Conservation (phyloP, 2,888 invertebrate species). For the Drosophila aldrichi region DNA sequence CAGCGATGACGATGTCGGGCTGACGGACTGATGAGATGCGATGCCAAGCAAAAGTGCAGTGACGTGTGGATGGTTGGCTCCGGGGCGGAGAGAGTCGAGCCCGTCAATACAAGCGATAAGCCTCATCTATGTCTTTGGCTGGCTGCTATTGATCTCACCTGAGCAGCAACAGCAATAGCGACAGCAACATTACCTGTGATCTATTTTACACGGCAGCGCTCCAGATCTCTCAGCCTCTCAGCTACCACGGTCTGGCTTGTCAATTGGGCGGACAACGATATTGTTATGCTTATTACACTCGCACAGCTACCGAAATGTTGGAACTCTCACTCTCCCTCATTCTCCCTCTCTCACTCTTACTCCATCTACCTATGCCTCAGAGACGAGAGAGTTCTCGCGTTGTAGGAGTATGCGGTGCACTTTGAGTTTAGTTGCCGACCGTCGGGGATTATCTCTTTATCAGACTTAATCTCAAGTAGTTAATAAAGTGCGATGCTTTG, state of each 20-base stretch:
- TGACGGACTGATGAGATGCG: constrained; percentile 43
- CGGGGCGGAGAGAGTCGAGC: constrained; percentile 16
- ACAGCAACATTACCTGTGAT: constrained; percentile 68
- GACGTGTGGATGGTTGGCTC: constrained; percentile 66
- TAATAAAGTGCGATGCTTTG: constrained; percentile 84
- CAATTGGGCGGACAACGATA: constrained; percentile 83
- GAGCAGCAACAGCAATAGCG: constrained; percentile 30
- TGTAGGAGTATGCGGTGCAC: constrained; percentile 67
- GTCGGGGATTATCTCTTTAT: constrained; percentile 83
- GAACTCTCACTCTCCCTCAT: constrained; percentile 5
- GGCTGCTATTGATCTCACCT: constrained; percentile 83
- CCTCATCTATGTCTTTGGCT: constrained; percentile 55
- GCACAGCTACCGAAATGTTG: constrained; percentile 76
- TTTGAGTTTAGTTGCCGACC: constrained; percentile 72
- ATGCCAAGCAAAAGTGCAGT: constrained; percentile 70
- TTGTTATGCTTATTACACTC: constrained; percentile 84
- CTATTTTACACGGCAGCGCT: constrained; percentile 76
- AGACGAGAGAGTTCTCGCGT: not conserved
- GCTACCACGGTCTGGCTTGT: constrained; percentile 53
- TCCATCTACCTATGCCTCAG: not conserved
- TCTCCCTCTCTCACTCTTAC: not conserved
- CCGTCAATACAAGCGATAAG: constrained; percentile 70
- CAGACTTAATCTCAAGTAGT: constrained; percentile 84
- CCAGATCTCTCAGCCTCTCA: constrained; percentile 51
- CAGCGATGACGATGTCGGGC: constrained; percentile 28